Conservation (phyloP, 2,888 invertebrate genomes). For the Macrophya alboannulata region DNA sequence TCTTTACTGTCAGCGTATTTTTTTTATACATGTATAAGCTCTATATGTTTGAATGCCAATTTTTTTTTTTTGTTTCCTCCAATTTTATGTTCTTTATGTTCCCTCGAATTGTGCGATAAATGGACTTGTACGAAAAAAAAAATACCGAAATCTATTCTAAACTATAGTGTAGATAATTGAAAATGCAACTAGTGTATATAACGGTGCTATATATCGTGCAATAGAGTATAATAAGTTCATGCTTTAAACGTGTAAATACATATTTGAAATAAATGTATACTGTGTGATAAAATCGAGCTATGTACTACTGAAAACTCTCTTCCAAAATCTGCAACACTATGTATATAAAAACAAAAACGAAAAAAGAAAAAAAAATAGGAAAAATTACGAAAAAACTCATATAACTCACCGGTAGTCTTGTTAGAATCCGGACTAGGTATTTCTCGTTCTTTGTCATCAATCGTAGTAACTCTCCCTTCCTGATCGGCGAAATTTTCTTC, state of each 20-base stretch:
- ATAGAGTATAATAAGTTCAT: constrained; percentile 18
- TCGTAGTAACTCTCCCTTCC: background rate
- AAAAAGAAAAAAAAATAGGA: constrained; percentile 59
- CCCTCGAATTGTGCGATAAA: constrained; percentile 22
- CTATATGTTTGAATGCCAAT: background rate
- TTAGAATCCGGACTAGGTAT: constrained; percentile 73
- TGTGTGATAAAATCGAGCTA: background rate
- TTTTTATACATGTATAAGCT: background rate
- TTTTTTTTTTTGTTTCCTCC: background rate
- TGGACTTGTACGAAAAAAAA: constrained; percentile 11
- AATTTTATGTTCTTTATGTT: background rate
- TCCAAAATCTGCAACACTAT: constrained; percentile 16
- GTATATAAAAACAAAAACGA: constrained; percentile 62
- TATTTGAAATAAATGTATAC: background rate
- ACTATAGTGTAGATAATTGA: constrained; percentile 22
- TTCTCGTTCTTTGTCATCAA: constrained; percentile 72
- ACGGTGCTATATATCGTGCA: constrained; percentile 53
- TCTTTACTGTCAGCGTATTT: background rate
- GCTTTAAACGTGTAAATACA: constrained; percentile 24
- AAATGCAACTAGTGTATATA: constrained; percentile 45
- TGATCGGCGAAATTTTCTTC: constrained; percentile 65
- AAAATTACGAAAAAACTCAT: constrained; percentile 51
- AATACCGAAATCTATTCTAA: constrained; percentile 31
- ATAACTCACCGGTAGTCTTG: constrained; percentile 76
- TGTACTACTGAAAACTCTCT: constrained; percentile 37